phyloP scores from a whole-genome alignment of 2,113 vertebrate genomes.

The Archilochus colubris region DNA sequence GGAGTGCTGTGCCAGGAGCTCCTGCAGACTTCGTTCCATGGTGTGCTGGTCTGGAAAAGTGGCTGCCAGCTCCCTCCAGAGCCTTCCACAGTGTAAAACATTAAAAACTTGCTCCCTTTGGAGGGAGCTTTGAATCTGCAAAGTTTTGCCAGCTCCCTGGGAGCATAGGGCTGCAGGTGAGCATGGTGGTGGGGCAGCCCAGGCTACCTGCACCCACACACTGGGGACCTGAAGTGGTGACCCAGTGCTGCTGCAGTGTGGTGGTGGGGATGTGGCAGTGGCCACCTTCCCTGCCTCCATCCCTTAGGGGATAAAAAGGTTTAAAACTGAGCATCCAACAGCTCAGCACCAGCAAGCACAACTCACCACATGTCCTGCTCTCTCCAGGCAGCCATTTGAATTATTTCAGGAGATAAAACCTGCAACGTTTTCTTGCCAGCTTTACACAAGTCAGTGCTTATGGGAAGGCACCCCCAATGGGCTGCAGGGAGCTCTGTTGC shows the following conservation, averaged over 20 bases:
- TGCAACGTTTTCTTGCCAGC: background rate
- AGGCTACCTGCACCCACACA: rapidly evolving
- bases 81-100: rapidly evolving
- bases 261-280: background rate
- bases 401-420: background rate
- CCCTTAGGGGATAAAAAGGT: background rate
- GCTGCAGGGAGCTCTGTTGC: background rate
- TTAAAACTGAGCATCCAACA: rapidly evolving
- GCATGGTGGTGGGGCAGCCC: background rate
- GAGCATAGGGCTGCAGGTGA: rapidly evolving
- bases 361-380: background rate
- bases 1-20: background rate
- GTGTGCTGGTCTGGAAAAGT: rapidly evolving
- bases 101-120: rapidly evolving
- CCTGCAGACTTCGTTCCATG: rapidly evolving
- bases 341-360: background rate
- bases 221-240: rapidly evolving
- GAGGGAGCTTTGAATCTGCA: background rate
- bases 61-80: background rate
- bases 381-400: background rate
- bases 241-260: background rate
- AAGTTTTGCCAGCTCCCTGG: background rate
- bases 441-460: background rate
- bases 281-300: background rate
- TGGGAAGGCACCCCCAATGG: too few relatives aligned